These are phyloP conservation scores for Talpa occidentalis DNA, from an alignment of 2,113 vertebrate genomes.

Conservation along the genomic window DNA sequence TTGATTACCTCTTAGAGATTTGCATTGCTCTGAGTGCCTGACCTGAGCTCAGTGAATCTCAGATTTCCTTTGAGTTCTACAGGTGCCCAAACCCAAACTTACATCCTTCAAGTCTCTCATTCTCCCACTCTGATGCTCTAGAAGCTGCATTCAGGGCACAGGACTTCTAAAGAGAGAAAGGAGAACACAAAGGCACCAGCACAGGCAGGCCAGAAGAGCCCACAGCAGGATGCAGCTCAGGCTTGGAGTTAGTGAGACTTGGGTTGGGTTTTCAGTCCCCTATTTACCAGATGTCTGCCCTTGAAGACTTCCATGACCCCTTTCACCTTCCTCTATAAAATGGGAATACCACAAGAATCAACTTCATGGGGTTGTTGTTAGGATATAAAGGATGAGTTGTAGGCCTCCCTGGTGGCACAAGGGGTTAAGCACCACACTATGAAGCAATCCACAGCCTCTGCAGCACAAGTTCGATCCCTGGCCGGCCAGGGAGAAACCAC, in stretches of 20 bases:
- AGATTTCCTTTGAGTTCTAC: not conserved
- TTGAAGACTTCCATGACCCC: not conserved
- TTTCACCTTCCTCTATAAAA: not conserved
- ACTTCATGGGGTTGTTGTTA: not conserved
- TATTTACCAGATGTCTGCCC: not conserved
- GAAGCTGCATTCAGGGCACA: not conserved
- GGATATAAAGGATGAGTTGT: not conserved
- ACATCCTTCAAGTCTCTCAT: not conserved
- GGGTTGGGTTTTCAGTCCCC: not conserved
- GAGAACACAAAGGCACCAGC: not conserved
- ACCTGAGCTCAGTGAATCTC: not conserved
- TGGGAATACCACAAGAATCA: not conserved
- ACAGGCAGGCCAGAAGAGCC: not conserved
- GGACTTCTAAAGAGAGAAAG: not conserved
- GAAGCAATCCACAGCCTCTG: too few relatives aligned
- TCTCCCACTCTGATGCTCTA: not conserved
- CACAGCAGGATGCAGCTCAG: not conserved
- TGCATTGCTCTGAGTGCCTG: not conserved
- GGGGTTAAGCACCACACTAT: too few relatives aligned
- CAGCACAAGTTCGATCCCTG: too few relatives aligned
- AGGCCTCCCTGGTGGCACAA: too few relatives aligned
- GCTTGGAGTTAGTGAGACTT: not conserved
- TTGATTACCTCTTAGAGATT: not conserved
- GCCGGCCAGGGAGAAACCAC: too few relatives aligned
- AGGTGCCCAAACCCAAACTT: not conserved